Conservation (phyloP, 2,113 vertebrate species). For the Malurus melanocephalus region DNA sequence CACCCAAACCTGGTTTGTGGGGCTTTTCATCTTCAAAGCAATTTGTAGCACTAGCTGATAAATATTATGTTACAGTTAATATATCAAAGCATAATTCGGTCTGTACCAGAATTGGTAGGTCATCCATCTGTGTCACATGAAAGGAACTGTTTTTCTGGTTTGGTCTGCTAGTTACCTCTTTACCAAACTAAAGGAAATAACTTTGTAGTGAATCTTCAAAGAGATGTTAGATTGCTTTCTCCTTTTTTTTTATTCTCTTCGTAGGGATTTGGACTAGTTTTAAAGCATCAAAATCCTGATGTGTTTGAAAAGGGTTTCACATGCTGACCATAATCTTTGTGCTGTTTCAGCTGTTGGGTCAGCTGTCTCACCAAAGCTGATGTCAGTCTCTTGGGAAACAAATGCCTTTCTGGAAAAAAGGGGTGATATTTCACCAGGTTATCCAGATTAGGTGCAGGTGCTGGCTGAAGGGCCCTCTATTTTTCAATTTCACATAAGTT, state of each 20-base stretch:
- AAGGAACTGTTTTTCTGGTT: neutral
- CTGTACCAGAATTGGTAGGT: slow-evolving; percentile 9
- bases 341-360: slow-evolving; percentile 3
- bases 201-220: slow-evolving; percentile 11
- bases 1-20: neutral
- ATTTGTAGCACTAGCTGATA: slow-evolving; percentile 18
- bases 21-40: slow-evolving; percentile 52
- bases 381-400: neutral
- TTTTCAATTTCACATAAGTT: neutral
- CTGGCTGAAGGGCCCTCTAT: neutral
- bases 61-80: slow-evolving; percentile 49
- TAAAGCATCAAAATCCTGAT: neutral
- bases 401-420: neutral
- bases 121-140: slow-evolving; percentile 38
- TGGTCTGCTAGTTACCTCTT: neutral
- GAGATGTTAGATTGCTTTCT: neutral
- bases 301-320: neutral
- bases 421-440: neutral
- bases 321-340: neutral
- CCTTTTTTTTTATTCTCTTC: neutral
- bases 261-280: neutral
- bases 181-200: neutral
- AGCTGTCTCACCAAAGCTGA: neutral
- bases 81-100: slow-evolving; percentile 31
- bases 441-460: neutral